phyloP scores from a whole-genome alignment of 2,113 vertebrate genomes.

The Grus americana region DNA sequence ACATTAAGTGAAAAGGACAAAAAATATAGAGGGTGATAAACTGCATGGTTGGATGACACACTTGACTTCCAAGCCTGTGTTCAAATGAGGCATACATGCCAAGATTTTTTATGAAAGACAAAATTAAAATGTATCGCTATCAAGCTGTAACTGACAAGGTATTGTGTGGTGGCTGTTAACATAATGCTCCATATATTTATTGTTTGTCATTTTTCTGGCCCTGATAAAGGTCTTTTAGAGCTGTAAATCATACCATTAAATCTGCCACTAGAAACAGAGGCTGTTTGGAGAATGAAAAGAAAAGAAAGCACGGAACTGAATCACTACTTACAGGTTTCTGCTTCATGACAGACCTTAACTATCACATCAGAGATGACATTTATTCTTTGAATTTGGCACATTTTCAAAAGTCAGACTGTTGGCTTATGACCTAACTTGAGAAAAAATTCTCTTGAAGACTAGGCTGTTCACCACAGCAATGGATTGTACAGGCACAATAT shows the following conservation, averaged over 20 bases:
- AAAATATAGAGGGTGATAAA: constrained; percentile 90
- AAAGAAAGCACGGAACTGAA: constrained; percentile 72
- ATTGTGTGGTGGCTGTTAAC: constrained; percentile 83
- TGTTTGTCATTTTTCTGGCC: constrained; percentile 90
- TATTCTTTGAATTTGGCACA: constrained; percentile 72
- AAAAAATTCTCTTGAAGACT: neutral
- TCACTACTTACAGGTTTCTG: constrained; percentile 77
- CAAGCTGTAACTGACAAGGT: constrained; percentile 81
- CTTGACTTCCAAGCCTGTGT: constrained; percentile 84
- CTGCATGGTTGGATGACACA: constrained; percentile 82
- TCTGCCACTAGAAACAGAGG: constrained; percentile 79
- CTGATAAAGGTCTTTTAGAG: constrained; percentile 77
- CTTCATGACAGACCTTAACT: constrained; percentile 76
- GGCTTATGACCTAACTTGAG: constrained; percentile 65
- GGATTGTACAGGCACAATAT: neutral
- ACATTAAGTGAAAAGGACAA: constrained; percentile 89
- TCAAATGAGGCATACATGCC: constrained; percentile 78
- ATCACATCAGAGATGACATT: constrained; percentile 80
- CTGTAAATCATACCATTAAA: constrained; percentile 90
- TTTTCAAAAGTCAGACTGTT: constrained; percentile 72
- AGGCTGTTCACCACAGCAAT: neutral
- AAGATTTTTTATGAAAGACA: constrained; percentile 86
- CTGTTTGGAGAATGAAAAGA: constrained; percentile 64
- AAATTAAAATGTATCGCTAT: constrained; percentile 88
- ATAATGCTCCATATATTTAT: constrained; percentile 85